Base-by-base conservation (phyloP, 2,113 vertebrate genomes). In the Macquaria australasica region DNA sequence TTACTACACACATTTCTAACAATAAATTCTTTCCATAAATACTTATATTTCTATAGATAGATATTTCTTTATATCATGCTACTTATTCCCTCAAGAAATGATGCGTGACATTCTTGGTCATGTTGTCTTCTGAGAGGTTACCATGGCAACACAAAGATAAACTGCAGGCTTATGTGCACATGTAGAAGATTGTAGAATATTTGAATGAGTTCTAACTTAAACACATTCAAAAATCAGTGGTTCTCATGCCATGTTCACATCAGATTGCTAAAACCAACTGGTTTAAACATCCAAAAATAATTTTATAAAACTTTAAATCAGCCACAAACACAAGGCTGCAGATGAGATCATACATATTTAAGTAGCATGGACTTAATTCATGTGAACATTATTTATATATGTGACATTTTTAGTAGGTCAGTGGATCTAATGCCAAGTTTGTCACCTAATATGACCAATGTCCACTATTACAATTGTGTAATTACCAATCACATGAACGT, bases 131-230 rank as follows among this genome's bases (percentile, higher is more conserved):
- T 50, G 53, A 84, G 73, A 62, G 60, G 87, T 88, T 77, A 75
- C 82, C 73, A 73, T 82, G 76, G 88, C 74, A 91, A 91, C 70
- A 2, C 8, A 60, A n/a, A 8, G 21, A 53, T 60, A 20, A 68
- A 72, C 20, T 64, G 74, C 68, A 83, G 53, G 18, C 78, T 55
- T 77, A 34, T 58, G 41, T 60, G 76, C 50, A 69, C 45, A 50
- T 31, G 31, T 20, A 58, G 59, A 59, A 58, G 59, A 59, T 1
- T 74, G 48, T 23, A 48, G 37, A 55, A 21, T 43, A 53, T 68
- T 50, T 75, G 50, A 87, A 90, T 88, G 82, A 50, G 60, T 69
- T 72, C 25, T 14, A 37, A 18, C 31, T 45, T 64, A 48, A 68
- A 76, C 71, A 71, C 67, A 79, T 80, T 84, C 50, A 81, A 81